Base-by-base conservation (phyloP, 2,888 invertebrate genomes). In the Chrysina gloriosa region DNA sequence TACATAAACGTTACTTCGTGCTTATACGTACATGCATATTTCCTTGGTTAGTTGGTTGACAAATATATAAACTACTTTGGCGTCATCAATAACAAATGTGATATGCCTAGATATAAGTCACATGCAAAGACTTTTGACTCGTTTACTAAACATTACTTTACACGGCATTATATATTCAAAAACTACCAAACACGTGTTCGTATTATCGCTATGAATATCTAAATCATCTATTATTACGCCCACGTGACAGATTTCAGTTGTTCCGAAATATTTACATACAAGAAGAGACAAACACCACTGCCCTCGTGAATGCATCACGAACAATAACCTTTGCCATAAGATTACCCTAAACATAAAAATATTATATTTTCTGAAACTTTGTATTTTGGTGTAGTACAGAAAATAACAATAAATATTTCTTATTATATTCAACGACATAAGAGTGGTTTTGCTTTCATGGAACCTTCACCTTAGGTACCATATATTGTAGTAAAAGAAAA, bases 211-310 rank as follows among this genome's bases (percentile, higher is more conserved):
- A 16, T 29, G 42, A 42, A 61, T 45, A 42, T 58, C 58, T 61
- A 61, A 27, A 42, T 61, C 42, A 61, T 61, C 58, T 61, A 61
- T 61, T 61, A 27, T 61, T 61, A 61, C 58, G 27, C 58, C 58
- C 39, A 61, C 58, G 52, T 52, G 29, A 52, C 52, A 16, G 52
- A 61, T 61, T 61, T 61, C 42, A 25, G 42, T 58, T 58, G 58
- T 58, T 11, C 58, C 58, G 25, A 58, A 58, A 25, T 61, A 42
- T 61, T 42, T 42, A 42, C 58, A 23, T 25, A 16, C 58, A 61
- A 29, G 42, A 25, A 27, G 14, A 23, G 19, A 61, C 45, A 27
- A 42, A 61, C 42, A 25, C 16, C 58, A 42, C n/a, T n/a, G n/a
- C 42, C 42, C 45, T 27, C 16, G 42, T 29, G 14, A 25, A 61